These are phyloP conservation scores for Sphaeramia orbicularis DNA, from an alignment of 2,797 vertebrate genomes.

Conservation along the genomic window DNA sequence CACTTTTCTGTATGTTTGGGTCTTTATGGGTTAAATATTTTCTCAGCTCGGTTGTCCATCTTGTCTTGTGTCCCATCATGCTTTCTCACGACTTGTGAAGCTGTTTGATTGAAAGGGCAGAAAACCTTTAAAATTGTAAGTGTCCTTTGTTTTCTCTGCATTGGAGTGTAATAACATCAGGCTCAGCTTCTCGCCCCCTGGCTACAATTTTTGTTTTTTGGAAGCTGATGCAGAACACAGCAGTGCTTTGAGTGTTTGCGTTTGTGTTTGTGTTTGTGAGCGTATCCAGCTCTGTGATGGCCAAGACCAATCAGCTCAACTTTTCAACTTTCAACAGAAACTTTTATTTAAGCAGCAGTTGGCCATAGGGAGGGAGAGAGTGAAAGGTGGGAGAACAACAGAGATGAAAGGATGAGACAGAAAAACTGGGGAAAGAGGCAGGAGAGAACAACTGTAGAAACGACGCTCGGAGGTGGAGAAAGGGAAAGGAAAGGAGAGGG, in stretches of 20 bases:
- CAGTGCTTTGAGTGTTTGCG: conserved; percentile 1
- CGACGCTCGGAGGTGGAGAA: conserved; percentile 49
- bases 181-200: conserved; percentile 59
- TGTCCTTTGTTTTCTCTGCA: conserved; percentile 56
- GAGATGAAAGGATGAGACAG: conserved; percentile 71
- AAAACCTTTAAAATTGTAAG: conserved; percentile 23
- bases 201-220: conserved; percentile 59
- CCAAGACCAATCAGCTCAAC: conserved; percentile 61
- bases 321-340: conserved; percentile 57
- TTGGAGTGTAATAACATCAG: conserved; percentile 53
- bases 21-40: too few species aligned
- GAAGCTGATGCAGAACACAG: conserved; percentile 62
- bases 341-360: conserved; percentile 54
- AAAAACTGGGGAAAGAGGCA: conserved; percentile 44
- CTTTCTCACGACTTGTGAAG: not conserved
- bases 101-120: conserved; percentile 1
- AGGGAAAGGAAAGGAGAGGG: conserved; percentile 8
- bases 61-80: not conserved
- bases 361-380: conserved; percentile 40
- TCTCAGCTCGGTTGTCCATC: too few species aligned
- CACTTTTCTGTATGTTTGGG: too few species aligned
- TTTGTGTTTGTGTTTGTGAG: conserved; percentile 7
- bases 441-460: conserved; percentile 34
- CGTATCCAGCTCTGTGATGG: conserved; percentile 24
- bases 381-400: conserved; percentile 53